phyloP scores from a whole-genome alignment of 2,888 invertebrate species.

The Ophraella communa region DNA sequence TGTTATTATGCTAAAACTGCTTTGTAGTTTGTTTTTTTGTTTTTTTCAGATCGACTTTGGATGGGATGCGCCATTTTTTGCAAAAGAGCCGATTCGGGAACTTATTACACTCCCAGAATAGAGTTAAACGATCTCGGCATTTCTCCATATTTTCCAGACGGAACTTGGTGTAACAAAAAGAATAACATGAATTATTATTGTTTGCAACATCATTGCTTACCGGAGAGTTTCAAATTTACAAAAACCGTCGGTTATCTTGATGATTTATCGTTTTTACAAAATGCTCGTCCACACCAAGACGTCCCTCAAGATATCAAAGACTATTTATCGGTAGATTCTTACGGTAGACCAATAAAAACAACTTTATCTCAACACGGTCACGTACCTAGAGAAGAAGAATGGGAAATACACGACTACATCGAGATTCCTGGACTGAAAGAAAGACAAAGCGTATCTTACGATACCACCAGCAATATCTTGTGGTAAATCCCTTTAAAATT shows the following conservation, averaged over 20 bases:
- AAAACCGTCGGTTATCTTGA: slow-evolving; percentile 63
- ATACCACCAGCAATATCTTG: slow-evolving; percentile 44
- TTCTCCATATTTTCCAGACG: slow-evolving; percentile 80
- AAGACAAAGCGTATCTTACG: slow-evolving; percentile 20
- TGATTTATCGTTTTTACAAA: slow-evolving; percentile 69
- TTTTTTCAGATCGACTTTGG: slow-evolving; percentile 69
- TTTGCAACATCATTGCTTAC: slow-evolving; percentile 76
- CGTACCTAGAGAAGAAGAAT: slow-evolving; percentile 66
- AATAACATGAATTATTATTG: slow-evolving; percentile 72
- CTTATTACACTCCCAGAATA: slow-evolving; percentile 77
- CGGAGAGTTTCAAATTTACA: slow-evolving; percentile 71
- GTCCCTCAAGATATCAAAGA: slow-evolving; percentile 63
- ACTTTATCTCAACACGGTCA: slow-evolving; percentile 63
- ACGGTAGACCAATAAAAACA: slow-evolving; percentile 68
- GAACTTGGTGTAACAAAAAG: slow-evolving; percentile 79
- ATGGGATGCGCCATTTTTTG: slow-evolving; percentile 83
- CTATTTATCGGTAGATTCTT: slow-evolving; percentile 68
- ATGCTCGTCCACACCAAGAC: slow-evolving; percentile 64
- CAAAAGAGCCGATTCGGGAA: slow-evolving; percentile 68
- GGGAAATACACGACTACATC: slow-evolving; percentile 74
- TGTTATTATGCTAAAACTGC: too few species aligned
- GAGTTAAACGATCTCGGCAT: slow-evolving; percentile 77
- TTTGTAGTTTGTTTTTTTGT: too few species aligned
- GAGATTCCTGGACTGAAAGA: slow-evolving; percentile 61
- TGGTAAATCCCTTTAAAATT: neutral